A percentile compares a stretch with the other conserved stretches of the same genome.
These are phyloP conservation scores for Thunnus albacares DNA, from an alignment of 2,797 vertebrate genomes.

Conservation along the genomic window DNA sequence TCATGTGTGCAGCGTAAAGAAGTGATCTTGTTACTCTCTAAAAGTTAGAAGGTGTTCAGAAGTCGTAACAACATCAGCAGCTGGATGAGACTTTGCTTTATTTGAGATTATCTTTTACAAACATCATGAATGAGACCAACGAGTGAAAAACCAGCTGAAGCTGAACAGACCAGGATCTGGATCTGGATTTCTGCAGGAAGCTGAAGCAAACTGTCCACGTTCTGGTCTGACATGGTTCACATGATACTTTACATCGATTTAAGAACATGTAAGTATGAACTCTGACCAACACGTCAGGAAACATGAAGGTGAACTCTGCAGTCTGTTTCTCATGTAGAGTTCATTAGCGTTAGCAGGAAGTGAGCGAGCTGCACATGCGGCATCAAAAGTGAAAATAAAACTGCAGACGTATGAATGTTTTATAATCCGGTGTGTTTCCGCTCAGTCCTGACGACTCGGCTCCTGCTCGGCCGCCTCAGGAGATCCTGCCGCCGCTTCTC, in stretches of 20 bases:
- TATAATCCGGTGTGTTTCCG: slow-evolving; percentile 16
- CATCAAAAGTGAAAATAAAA: slow-evolving; percentile 4
- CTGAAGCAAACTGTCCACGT: no score
- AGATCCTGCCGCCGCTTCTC: slow-evolving; percentile 87
- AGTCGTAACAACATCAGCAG: neutral
- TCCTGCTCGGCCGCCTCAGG: slow-evolving; percentile 57
- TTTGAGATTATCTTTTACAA: neutral
- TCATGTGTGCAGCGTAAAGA: neutral
- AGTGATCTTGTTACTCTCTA: no score
- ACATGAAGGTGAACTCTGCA: neutral
- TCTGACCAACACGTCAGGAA: no score
- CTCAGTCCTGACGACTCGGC: slow-evolving; percentile 35
- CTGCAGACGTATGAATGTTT: neutral
- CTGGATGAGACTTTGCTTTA: slow-evolving; percentile 21
- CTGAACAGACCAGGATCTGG: neutral
- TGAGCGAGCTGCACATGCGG: slow-evolving; percentile 39
- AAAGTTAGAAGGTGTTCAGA: neutral
- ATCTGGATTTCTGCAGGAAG: no score
- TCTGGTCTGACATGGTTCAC: no score
- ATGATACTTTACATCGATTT: no score
- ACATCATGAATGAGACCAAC: neutral
- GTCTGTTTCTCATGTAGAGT: slow-evolving; percentile 39
- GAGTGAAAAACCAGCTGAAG: no score
- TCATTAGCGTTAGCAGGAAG: slow-evolving; percentile 21
- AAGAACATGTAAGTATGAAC: no score